These are phyloP conservation scores for Zaprionus lachaisei DNA, from an alignment of 1,140 invertebrate species.

Conservation along the genomic window DNA sequence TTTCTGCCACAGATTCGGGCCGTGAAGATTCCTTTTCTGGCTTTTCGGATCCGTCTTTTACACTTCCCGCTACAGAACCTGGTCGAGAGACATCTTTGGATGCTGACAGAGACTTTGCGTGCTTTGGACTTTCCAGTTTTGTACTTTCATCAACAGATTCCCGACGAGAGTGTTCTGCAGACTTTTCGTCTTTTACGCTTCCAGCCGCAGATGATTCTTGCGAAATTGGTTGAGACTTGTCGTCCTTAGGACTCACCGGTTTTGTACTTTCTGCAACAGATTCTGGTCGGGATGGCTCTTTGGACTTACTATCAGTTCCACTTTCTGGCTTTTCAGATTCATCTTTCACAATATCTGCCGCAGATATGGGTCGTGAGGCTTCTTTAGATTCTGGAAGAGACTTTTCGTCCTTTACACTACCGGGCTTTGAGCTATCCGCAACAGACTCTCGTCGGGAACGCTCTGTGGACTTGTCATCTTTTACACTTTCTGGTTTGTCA, in stretches of 20 bases:
- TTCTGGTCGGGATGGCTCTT: constrained; percentile 29
- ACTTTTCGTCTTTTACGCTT: constrained; percentile 30
- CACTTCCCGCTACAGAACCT: constrained; percentile 19
- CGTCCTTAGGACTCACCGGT: constrained; percentile 38
- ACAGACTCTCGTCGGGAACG: constrained; percentile 19
- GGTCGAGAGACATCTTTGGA: constrained; percentile 36
- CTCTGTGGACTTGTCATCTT: constrained; percentile 36
- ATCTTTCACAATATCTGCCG: constrained; percentile 30
- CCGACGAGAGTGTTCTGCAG: constrained; percentile 25
- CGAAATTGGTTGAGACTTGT: constrained; percentile 34
- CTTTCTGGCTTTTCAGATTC: constrained; percentile 12
- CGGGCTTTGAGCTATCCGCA: constrained; percentile 14
- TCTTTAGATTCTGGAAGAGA: constrained; percentile 41
- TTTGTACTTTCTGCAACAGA: constrained; percentile 33
- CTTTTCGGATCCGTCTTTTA: constrained; percentile 33
- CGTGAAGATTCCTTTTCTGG: constrained; percentile 37
- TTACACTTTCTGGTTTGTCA: constrained; percentile 20
- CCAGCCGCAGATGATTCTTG: constrained; percentile 41
- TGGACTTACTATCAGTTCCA: constrained; percentile 21
- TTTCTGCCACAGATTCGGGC: constrained; percentile 45
- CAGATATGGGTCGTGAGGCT: constrained; percentile 39
- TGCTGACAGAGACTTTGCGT: constrained; percentile 23
- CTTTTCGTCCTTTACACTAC: constrained; percentile 45
- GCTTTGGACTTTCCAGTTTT: constrained; percentile 15
- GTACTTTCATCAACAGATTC: constrained; percentile 26